Conservation (phyloP, 2,888 invertebrate genomes). For the Nysson spinosus region DNA sequence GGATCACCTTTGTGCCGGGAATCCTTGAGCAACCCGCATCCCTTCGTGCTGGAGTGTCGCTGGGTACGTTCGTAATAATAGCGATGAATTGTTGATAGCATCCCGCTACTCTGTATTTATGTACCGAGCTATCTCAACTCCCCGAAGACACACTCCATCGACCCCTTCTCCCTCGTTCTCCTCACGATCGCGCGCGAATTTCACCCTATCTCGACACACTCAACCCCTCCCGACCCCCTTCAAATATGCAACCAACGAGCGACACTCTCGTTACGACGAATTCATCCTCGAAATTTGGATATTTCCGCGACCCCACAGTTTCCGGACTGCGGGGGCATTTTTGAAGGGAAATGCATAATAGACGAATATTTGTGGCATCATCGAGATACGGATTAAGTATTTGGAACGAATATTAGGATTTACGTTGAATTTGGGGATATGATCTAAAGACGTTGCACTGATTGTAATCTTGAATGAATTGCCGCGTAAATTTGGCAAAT, state of each 20-base stretch:
- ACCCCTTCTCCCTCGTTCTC: constrained; percentile 15
- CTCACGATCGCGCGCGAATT: constrained; percentile 12
- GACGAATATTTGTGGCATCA: too few species aligned
- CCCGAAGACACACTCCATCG: constrained; percentile 11
- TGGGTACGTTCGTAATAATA: constrained; percentile 65
- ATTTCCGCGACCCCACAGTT: background rate
- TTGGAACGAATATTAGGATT: too few species aligned
- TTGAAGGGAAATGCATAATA: background rate
- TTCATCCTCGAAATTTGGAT: constrained; percentile 47
- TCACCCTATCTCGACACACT: constrained; percentile 2
- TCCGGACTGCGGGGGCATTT: constrained; percentile 11
- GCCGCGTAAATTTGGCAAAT: too few species aligned
- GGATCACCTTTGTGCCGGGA: constrained; percentile 3
- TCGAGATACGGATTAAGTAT: too few species aligned
- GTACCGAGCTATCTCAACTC: constrained; percentile 44
- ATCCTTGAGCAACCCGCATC: background rate
- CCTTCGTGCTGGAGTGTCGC: constrained; percentile 44
- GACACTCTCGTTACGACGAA: constrained; percentile 47
- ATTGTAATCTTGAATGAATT: too few species aligned
- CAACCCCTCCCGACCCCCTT: constrained; percentile 4
- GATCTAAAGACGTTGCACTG: too few species aligned
- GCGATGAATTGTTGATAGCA: constrained; percentile 70
- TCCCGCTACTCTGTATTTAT: constrained; percentile 69
- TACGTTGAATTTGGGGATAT: too few species aligned
- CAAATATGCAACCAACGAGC: constrained; percentile 47